These are phyloP conservation scores for Musca domestica DNA, from an alignment of 1,140 invertebrate genomes.

Conservation along the genomic window DNA sequence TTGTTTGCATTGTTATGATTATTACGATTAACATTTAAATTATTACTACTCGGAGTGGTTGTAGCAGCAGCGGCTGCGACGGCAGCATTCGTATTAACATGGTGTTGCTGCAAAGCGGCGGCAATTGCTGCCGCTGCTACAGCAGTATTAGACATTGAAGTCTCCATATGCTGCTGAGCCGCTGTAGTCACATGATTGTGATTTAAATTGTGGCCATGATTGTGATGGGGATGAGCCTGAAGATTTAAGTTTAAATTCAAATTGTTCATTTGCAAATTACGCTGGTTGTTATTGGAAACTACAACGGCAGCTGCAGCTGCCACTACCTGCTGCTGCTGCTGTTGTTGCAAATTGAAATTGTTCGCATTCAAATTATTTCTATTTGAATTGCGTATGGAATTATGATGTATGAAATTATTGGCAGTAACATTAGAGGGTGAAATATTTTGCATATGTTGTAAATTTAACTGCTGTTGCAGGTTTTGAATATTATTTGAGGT, in stretches of 20 bases:
- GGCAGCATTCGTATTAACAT: conserved; percentile 31
- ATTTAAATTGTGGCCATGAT: conserved; percentile 30
- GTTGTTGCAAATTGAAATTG: conserved; percentile 29
- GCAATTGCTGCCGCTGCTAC: conserved; percentile 42
- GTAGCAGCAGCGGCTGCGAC: conserved; percentile 44
- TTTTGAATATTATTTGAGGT: conserved; percentile 33
- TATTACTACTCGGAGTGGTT: conserved; percentile 43
- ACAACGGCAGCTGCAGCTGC: conserved; percentile 47
- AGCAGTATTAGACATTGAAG: conserved; percentile 34
- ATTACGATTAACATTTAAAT: conserved; percentile 49
- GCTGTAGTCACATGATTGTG: conserved; percentile 15
- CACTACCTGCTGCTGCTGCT: conserved; percentile 43
- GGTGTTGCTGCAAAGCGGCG: conserved; percentile 46
- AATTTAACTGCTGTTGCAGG: conserved; percentile 32
- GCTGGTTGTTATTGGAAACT: conserved; percentile 37
- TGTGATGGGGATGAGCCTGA: conserved; percentile 34
- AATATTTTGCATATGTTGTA: conserved; percentile 28
- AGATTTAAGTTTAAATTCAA: conserved; percentile 43
- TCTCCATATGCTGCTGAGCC: conserved; percentile 18
- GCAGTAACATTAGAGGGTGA: conserved; percentile 1
- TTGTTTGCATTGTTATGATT: conserved; percentile 38
- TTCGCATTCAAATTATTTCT: conserved; percentile 49
- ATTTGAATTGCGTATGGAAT: conserved; percentile 50
- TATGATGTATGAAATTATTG: conserved; percentile 50
- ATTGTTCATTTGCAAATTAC: conserved; percentile 50